These are phyloP conservation scores for Heterodera carotae DNA, from an alignment of 1,140 invertebrate genomes.

Conservation along the genomic window DNA sequence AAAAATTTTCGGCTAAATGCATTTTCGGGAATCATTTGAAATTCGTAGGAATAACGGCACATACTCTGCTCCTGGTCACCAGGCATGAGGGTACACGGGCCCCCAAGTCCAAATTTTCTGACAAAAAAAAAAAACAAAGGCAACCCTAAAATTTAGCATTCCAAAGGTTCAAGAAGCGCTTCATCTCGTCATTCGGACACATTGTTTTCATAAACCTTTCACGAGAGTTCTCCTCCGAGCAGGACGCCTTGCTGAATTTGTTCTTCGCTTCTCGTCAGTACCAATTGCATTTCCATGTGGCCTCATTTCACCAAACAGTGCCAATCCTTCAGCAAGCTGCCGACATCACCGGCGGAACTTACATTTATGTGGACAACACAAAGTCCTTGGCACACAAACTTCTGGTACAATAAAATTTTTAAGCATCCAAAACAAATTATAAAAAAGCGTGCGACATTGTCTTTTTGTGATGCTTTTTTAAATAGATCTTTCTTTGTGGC, in stretches of 20 bases:
- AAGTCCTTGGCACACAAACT: slow-evolving; percentile 34
- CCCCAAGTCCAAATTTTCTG: too few relatives aligned
- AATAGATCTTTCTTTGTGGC: too few relatives aligned
- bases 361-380: slow-evolving; percentile 28
- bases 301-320: slow-evolving; percentile 36
- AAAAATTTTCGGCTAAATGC: background rate
- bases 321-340: slow-evolving; percentile 50
- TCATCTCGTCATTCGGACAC: slow-evolving; percentile 28
- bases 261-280: slow-evolving; percentile 47
- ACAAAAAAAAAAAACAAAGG: too few relatives aligned
- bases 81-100: too few relatives aligned
- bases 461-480: too few relatives aligned
- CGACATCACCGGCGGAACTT: slow-evolving; percentile 40
- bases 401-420: slow-evolving; percentile 22
- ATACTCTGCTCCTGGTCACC: too few relatives aligned
- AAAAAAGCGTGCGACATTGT: too few relatives aligned
- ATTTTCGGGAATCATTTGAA: too few relatives aligned
- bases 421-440: background rate
- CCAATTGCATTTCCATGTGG: slow-evolving; percentile 35
- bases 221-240: slow-evolving; percentile 38
- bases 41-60: too few relatives aligned
- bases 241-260: slow-evolving; percentile 45
- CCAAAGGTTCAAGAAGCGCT: slow-evolving; percentile 35
- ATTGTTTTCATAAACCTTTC: slow-evolving; percentile 45
- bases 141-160: slow-evolving; percentile 41